These are phyloP conservation scores for Belgica antarctica DNA, from an alignment of 2,888 invertebrate genomes.

Conservation along the genomic window DNA sequence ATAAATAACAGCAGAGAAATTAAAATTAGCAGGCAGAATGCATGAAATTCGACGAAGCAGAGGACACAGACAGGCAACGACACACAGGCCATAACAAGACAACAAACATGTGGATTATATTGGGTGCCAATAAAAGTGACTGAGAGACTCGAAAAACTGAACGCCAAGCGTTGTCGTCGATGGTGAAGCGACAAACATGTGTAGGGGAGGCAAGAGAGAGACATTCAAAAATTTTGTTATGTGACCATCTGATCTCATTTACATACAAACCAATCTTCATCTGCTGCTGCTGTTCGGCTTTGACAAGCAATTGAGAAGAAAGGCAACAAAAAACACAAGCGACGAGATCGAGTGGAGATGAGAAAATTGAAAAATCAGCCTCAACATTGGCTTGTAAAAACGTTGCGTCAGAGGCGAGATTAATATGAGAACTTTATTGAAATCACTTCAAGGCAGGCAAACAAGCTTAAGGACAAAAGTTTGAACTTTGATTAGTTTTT, in stretches of 20 bases:
- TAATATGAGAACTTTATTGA: background rate
- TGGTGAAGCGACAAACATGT: conserved; percentile 1
- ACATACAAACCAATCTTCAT: conserved; percentile 34
- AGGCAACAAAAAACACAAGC: background rate
- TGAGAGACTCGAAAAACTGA: background rate
- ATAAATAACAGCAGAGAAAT: background rate
- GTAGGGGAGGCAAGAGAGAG: background rate
- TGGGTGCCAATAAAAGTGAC: conserved; percentile 32
- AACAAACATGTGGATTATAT: conserved; percentile 38
- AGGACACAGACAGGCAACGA: background rate
- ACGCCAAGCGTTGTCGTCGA: too few species aligned
- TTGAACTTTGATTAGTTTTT: too few species aligned
- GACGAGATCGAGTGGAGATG: background rate
- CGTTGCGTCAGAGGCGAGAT: conserved; percentile 22
- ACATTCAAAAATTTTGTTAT: conserved; percentile 34
- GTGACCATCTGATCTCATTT: conserved; percentile 41
- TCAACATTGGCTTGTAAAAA: background rate
- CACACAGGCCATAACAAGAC: conserved; percentile 25
- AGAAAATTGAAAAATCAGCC: background rate
- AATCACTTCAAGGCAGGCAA: too few species aligned
- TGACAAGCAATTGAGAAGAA: conserved; percentile 16
- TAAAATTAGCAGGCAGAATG: conserved; percentile 18
- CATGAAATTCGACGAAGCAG: background rate
- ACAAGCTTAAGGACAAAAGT: too few species aligned
- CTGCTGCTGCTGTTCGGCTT: conserved; percentile 1